Conservation (phyloP, 2,113 vertebrate species). For the Hydrolagus affinis region DNA sequence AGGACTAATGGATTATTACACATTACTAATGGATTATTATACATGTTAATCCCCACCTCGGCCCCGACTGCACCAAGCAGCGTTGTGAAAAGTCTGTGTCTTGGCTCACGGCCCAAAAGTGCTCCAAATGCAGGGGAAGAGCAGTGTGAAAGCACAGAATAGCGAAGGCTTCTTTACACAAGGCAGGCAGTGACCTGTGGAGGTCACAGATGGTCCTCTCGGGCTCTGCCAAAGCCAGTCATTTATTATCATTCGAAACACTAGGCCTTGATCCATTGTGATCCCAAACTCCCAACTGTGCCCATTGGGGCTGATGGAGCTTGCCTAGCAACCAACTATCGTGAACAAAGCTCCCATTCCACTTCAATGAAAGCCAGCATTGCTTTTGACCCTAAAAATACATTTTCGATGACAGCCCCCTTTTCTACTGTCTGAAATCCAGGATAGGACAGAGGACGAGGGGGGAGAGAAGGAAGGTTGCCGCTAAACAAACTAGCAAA, state of each 20-base stretch:
- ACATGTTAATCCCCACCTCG: slow-evolving; percentile 25
- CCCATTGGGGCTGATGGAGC: slow-evolving; percentile 25
- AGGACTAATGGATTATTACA: slow-evolving; percentile 31
- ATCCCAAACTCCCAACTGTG: slow-evolving; percentile 35
- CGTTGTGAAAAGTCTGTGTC: slow-evolving; percentile 10
- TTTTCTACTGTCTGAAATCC: slow-evolving; percentile 31
- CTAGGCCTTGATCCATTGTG: slow-evolving; percentile 39
- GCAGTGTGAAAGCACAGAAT: slow-evolving; percentile 20
- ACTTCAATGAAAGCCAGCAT: slow-evolving; percentile 31
- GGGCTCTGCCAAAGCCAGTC: slow-evolving; percentile 35
- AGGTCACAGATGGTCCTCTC: slow-evolving; percentile 36
- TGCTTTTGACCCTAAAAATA: slow-evolving; percentile 33
- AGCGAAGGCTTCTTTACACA: neutral
- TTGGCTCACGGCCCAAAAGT: slow-evolving; percentile 25
- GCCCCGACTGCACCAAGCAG: neutral
- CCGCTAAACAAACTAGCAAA: slow-evolving; percentile 14
- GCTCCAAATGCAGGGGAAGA: slow-evolving; percentile 29
- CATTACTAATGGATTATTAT: slow-evolving; percentile 32
- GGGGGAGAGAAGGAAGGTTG: slow-evolving; percentile 12
- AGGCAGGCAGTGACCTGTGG: slow-evolving; percentile 37
- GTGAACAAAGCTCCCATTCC: slow-evolving; percentile 35
- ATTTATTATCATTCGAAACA: slow-evolving; percentile 34
- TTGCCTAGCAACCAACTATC: slow-evolving; percentile 39
- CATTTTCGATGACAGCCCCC: slow-evolving; percentile 31
- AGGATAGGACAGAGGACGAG: neutral